These are phyloP conservation scores for Nomada hirtipes DNA, from an alignment of 2,888 invertebrate genomes.

Conservation along the genomic window DNA sequence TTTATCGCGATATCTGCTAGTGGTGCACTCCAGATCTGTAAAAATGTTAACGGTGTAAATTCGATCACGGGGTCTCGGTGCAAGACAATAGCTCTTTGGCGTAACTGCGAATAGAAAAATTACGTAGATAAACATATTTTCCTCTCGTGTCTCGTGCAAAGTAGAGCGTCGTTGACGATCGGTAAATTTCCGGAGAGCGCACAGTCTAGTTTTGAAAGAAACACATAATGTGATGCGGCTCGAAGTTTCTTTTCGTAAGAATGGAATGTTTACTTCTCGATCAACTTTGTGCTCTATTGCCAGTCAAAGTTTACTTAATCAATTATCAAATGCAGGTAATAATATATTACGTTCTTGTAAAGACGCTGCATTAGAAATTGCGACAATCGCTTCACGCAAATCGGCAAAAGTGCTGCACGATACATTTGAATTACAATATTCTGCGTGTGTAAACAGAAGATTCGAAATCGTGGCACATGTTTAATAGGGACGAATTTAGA, in stretches of 20 bases:
- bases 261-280: neutral
- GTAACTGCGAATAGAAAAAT: slow-evolving; percentile 36
- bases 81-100: slow-evolving; percentile 36
- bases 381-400: too few relatives aligned
- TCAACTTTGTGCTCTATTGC: neutral
- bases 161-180: slow-evolving; percentile 30
- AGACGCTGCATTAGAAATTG: too few relatives aligned
- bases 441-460: neutral
- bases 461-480: neutral
- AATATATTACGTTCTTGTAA: too few relatives aligned
- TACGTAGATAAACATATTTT: slow-evolving; percentile 54
- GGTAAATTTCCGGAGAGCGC: slow-evolving; percentile 62
- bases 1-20: slow-evolving; percentile 42
- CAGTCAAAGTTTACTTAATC: neutral
- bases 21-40: slow-evolving; percentile 13
- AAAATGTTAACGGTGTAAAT: neutral
- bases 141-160: slow-evolving; percentile 16
- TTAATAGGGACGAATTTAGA: slow-evolving; percentile 26
- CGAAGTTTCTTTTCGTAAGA: neutral
- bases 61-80: slow-evolving; percentile 12
- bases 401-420: too few relatives aligned
- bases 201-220: neutral
- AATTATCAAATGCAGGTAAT: too few relatives aligned
- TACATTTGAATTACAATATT: neutral
- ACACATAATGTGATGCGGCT: slow-evolving; percentile 29